These are phyloP conservation scores for Gymnodraco acuticeps DNA, from an alignment of 2,797 vertebrate species.

Conservation along the genomic window DNA sequence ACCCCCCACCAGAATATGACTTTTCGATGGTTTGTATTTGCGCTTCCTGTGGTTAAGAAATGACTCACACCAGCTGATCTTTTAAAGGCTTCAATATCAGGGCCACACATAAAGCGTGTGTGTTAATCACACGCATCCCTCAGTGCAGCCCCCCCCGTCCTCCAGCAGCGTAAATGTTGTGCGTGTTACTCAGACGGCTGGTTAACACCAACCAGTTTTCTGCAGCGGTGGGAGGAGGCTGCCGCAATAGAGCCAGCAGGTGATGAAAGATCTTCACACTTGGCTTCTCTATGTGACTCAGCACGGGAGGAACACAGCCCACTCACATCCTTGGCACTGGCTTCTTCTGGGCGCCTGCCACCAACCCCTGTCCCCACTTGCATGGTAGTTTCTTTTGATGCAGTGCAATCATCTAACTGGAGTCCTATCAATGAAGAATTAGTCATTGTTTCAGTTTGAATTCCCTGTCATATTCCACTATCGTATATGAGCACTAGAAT, in stretches of 20 bases:
- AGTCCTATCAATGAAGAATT: conserved; percentile 36
- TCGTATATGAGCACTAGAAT: conserved; percentile 12
- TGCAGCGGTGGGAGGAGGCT: conserved; percentile 24
- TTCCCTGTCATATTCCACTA: conserved; percentile 25
- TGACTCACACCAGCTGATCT: conserved; percentile 55
- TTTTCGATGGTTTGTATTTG: conserved; percentile 50
- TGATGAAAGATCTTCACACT: conserved; percentile 54
- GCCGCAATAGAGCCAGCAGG: conserved; percentile 33
- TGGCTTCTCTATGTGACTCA: conserved; percentile 59
- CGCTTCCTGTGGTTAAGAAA: conserved; percentile 56
- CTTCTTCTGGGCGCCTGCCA: not conserved
- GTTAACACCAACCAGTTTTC: conserved; percentile 34
- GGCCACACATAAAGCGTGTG: not conserved
- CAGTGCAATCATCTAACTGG: conserved; percentile 30
- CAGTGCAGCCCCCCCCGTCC: not conserved
- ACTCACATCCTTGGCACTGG: conserved; percentile 21
- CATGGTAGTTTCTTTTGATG: conserved; percentile 39
- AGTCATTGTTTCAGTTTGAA: conserved; percentile 49
- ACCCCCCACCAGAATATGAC: conserved; percentile 29
- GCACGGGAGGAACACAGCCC: conserved; percentile 36
- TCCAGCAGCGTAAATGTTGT: conserved; percentile 19
- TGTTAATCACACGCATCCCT: conserved; percentile 22
- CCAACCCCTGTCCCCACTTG: conserved; percentile 11
- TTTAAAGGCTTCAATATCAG: conserved; percentile 44
- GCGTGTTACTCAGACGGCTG: conserved; percentile 38